Evolutionary conservation across 2,113 vertebrate genomes (phyloP).

Genomic region (Pycnonotus jocosus): DNA sequence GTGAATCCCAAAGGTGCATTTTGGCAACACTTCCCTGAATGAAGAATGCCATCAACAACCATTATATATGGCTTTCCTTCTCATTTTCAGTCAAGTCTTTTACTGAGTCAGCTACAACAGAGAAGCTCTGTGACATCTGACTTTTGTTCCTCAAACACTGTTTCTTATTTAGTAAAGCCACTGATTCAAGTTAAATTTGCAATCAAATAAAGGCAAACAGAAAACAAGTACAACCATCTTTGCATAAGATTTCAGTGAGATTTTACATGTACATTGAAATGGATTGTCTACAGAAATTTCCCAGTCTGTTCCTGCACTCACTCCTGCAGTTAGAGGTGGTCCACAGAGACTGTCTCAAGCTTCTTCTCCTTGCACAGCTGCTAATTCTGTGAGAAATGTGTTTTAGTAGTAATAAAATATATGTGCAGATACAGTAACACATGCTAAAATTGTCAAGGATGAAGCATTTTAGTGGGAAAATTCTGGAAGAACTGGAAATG

Average conservation of each 20-base stretch:
- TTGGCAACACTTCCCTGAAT: not conserved
- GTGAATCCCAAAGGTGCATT: not conserved
- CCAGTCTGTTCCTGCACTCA: not conserved
- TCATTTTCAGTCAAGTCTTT: not conserved
- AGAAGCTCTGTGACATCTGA: not conserved
- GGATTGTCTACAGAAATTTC: not conserved
- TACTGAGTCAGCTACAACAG: not conserved
- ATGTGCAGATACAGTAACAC: not conserved
- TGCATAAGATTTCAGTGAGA: not conserved
- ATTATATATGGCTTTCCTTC: not conserved
- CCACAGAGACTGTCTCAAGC: not conserved
- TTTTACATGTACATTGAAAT: not conserved
- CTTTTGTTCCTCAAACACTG: not conserved
- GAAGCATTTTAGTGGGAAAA: not conserved
- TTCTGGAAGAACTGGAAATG: not conserved
- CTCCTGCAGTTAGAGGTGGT: not conserved
- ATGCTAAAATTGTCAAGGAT: not conserved
- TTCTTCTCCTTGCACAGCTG: not conserved
- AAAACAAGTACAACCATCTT: not conserved
- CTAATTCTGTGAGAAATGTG: not conserved
- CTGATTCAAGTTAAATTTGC: not conserved
- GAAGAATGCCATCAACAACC: not conserved
- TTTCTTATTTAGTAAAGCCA: not conserved
- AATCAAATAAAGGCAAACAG: not conserved
- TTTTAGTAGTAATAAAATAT: not conserved